Evolutionary conservation across 2,797 vertebrate species (phyloP).

Genomic region (Anguilla megastoma): DNA sequence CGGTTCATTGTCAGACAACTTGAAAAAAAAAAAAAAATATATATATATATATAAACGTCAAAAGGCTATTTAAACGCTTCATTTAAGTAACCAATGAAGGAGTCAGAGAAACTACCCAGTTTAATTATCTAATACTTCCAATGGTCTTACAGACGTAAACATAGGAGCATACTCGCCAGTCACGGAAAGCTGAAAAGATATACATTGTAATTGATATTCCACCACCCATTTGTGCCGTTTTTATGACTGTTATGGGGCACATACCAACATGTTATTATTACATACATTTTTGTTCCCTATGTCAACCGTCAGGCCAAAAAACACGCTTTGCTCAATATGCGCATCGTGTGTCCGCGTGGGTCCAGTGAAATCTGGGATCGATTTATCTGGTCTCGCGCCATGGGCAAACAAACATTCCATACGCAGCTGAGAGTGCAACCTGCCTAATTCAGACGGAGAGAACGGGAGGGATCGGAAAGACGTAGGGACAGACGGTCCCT

Average conservation of each 20-base stretch:
- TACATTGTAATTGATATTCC: not conserved
- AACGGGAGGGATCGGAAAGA: conserved; percentile 55
- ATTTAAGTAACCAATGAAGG: too few relatives aligned
- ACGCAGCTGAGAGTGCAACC: conserved; percentile 61
- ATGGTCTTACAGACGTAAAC: not conserved
- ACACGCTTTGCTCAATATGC: not conserved
- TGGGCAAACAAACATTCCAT: conserved; percentile 74
- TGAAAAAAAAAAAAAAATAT: not conserved
- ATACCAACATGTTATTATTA: not conserved
- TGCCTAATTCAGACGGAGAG: conserved; percentile 53
- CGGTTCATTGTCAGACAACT: not conserved
- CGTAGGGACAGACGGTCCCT: conserved; percentile 59
- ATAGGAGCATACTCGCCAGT: not conserved
- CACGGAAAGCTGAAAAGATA: not conserved
- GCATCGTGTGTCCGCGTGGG: not conserved
- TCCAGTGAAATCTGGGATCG: not conserved
- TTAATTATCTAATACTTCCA: not conserved
- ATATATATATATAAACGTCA: not conserved
- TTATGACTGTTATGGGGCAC: not conserved
- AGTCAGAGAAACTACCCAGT: not conserved
- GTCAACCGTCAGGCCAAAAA: not conserved
- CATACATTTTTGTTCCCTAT: not conserved
- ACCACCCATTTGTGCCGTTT: not conserved
- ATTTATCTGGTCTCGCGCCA: conserved; percentile 62
- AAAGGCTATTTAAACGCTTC: not conserved